phyloP scores from a whole-genome alignment of 2,113 vertebrate species.

The Dascyllus trimaculatus region DNA sequence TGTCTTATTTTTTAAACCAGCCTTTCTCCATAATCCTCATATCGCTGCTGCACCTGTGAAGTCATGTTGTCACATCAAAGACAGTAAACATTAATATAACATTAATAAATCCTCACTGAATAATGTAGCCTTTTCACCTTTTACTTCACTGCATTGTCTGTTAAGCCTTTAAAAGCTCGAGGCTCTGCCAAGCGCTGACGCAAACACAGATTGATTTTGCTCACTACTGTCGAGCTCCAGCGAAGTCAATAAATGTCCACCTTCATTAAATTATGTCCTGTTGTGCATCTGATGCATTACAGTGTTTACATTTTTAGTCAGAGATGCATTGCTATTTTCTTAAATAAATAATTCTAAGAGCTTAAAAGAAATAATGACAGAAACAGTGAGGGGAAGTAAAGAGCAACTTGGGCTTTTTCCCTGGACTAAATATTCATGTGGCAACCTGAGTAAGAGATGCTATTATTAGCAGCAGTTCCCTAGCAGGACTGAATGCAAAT shows the following conservation, averaged over 20 bases:
- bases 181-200: conserved; percentile 22
- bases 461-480: conserved; percentile 74
- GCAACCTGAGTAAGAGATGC: conserved; percentile 47
- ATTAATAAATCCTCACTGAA: conserved; percentile 16
- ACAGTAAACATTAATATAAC: background rate
- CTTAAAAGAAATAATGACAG: background rate
- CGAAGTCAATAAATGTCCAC: conserved; percentile 57
- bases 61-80: too few relatives aligned
- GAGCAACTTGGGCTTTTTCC: conserved; percentile 2
- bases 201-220: conserved; percentile 59
- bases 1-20: conserved; percentile 3
- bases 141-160: background rate
- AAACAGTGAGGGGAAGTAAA: background rate
- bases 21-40: too few relatives aligned
- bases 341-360: background rate
- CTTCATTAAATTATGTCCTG: conserved; percentile 40
- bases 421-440: conserved; percentile 63
- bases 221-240: conserved; percentile 25
- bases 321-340: conserved; percentile 30
- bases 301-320: conserved; percentile 3
- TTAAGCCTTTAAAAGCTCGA: background rate
- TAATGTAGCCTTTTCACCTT: conserved; percentile 25
- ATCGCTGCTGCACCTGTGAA: background rate
- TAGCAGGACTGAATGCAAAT: conserved; percentile 55
- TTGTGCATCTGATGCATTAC: conserved; percentile 9